A percentile compares a stretch with the other conserved stretches of the same genome.
These are phyloP conservation scores for Ctenochaetus hawaiiensis DNA, from an alignment of 2,797 vertebrate species.

Conservation along the genomic window DNA sequence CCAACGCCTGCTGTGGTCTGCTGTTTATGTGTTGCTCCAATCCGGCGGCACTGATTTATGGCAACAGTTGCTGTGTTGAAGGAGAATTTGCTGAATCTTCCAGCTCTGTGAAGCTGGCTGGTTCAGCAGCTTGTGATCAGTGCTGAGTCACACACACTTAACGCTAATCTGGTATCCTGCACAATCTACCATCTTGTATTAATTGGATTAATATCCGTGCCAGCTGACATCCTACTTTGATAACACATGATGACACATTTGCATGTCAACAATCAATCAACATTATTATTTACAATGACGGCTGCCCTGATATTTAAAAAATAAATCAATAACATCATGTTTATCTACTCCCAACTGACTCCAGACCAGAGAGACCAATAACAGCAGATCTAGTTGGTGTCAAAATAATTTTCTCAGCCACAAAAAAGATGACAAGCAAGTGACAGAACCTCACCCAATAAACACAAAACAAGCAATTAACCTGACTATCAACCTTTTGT, in stretches of 20 bases:
- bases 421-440: constrained; percentile 63
- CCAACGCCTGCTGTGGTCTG: constrained; percentile 15
- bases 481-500: constrained; percentile 73
- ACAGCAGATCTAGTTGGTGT: constrained; percentile 43
- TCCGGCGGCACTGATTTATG: constrained; percentile 26
- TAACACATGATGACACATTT: constrained; percentile 5
- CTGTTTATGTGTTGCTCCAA: constrained; percentile 19
- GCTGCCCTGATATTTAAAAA: not conserved
- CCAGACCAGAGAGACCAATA: constrained; percentile 21
- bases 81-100: constrained; percentile 29
- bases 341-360: constrained; percentile 31
- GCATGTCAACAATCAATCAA: not conserved
- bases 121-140: constrained; percentile 38
- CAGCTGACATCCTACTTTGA: constrained; percentile 8
- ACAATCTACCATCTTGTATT: constrained; percentile 5
- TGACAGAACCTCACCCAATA: constrained; percentile 62
- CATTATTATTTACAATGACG: not conserved
- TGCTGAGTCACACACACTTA: constrained; percentile 32
- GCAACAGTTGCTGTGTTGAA: not conserved
- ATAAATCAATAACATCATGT: constrained; percentile 26
- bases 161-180: not conserved
- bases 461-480: constrained; percentile 80
- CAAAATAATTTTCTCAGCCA: constrained; percentile 46
- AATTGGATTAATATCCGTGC: not conserved
- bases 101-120: constrained; percentile 14